These are phyloP conservation scores for Urechis unicinctus DNA, from an alignment of 2,888 invertebrate genomes.

Conservation along the genomic window DNA sequence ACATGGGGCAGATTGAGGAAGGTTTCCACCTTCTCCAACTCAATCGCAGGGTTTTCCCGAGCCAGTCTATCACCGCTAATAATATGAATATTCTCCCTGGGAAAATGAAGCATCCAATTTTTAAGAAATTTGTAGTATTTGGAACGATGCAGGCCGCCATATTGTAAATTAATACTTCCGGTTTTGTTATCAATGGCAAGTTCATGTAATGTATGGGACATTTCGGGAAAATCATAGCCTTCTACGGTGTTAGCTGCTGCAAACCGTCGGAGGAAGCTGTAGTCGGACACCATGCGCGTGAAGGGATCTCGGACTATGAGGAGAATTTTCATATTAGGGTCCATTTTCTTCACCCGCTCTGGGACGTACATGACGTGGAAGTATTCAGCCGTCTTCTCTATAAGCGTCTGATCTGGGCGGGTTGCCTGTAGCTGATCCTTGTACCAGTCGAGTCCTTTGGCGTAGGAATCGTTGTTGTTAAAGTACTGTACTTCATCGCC, in stretches of 20 bases:
- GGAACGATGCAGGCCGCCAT: slow-evolving; percentile 36
- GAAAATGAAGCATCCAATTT: slow-evolving; percentile 86
- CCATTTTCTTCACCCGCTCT: slow-evolving; percentile 88
- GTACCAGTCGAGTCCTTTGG: background rate
- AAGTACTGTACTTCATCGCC: slow-evolving; percentile 95
- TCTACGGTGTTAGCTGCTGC: background rate
- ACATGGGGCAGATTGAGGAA: slow-evolving; percentile 38
- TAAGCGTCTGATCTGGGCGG: slow-evolving; percentile 82
- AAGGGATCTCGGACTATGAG: slow-evolving; percentile 94
- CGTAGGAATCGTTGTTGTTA: background rate
- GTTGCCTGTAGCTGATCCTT: slow-evolving; percentile 80
- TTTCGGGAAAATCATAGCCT: slow-evolving; percentile 22
- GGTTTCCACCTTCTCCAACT: slow-evolving; percentile 36
- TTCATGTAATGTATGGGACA: slow-evolving; percentile 31
- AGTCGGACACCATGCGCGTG: slow-evolving; percentile 91
- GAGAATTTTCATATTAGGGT: slow-evolving; percentile 78
- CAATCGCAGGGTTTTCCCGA: slow-evolving; percentile 30
- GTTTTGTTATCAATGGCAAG: background rate
- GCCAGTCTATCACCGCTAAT: slow-evolving; percentile 62
- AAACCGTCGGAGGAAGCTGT: slow-evolving; percentile 69
- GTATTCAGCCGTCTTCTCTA: slow-evolving; percentile 96
- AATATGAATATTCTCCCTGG: slow-evolving; percentile 82
- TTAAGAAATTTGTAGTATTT: slow-evolving; percentile 66
- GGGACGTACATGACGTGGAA: slow-evolving; percentile 96
- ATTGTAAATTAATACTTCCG: slow-evolving; percentile 2